These are phyloP conservation scores for Hypomecis punctinalis DNA, from an alignment of 2,888 invertebrate genomes.

Conservation along the genomic window DNA sequence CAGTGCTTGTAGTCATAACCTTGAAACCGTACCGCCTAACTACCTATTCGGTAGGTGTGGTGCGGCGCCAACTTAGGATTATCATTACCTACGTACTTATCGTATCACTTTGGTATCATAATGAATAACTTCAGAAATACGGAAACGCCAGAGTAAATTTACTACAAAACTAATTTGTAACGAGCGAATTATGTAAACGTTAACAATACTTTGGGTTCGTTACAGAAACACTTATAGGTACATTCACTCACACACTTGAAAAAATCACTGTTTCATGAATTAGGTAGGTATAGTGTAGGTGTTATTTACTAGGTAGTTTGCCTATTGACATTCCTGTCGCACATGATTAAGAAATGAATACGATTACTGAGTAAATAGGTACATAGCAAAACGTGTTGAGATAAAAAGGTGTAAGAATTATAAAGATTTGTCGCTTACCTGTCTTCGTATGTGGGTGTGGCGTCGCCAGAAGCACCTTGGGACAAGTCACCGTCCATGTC, in stretches of 20 bases:
- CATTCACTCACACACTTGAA: background rate
- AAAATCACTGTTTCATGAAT: background rate
- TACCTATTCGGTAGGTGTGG: slow-evolving; percentile 4
- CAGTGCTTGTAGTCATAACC: slow-evolving; percentile 16
- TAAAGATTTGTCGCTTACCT: slow-evolving; percentile 58
- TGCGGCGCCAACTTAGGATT: slow-evolving; percentile 10
- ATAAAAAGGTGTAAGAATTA: slow-evolving; percentile 8
- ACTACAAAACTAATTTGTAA: background rate
- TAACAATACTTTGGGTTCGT: background rate
- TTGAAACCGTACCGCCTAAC: slow-evolving; percentile 22
- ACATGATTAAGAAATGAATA: slow-evolving; percentile 7
- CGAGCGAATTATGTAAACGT: background rate
- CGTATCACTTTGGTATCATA: background rate
- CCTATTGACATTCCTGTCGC: background rate
- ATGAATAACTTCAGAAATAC: background rate
- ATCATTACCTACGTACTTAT: background rate
- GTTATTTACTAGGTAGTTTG: background rate
- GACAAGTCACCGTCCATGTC: slow-evolving; percentile 75
- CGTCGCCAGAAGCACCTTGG: slow-evolving; percentile 70
- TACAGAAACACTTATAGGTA: background rate
- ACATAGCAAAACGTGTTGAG: slow-evolving; percentile 1
- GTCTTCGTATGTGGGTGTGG: slow-evolving; percentile 73
- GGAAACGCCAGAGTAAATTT: background rate
- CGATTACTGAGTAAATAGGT: background rate
- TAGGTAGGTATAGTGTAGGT: background rate